A percentile compares a stretch with the other conserved stretches of the same genome.
Conservation (phyloP, 2,797 vertebrate species). For the Taenioides sp. region DNA sequence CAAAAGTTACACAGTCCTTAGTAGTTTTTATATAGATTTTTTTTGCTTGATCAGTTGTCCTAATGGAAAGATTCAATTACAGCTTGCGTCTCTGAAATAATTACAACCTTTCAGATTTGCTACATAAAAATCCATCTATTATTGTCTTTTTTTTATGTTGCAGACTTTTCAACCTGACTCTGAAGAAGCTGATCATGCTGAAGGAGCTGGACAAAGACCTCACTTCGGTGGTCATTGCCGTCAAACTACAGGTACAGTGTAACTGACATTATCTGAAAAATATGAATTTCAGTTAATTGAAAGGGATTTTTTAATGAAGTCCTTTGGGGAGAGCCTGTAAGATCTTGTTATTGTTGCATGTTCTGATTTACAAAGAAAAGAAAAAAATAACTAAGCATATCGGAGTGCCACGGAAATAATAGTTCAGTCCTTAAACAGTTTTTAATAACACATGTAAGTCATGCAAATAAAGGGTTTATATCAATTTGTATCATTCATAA, state of each 20-base stretch:
- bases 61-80: too few species aligned
- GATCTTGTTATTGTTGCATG: neutral
- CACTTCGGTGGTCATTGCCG: conserved; percentile 89
- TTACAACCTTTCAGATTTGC: too few species aligned
- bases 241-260: conserved; percentile 86
- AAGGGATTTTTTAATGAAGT: neutral
- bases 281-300: too few species aligned
- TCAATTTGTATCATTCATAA: neutral
- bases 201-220: conserved; percentile 94
- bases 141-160: conserved; percentile 15
- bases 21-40: too few species aligned
- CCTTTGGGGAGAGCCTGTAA: neutral
- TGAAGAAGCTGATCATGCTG: conserved; percentile 91
- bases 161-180: conserved; percentile 90
- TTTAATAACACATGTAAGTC: neutral
- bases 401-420: too few species aligned
- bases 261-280: too few species aligned
- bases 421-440: too few species aligned
- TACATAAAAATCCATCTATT: too few species aligned
- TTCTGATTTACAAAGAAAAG: neutral
- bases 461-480: neutral
- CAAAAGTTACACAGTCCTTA: too few species aligned
- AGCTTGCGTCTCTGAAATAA: too few species aligned
- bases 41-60: too few species aligned
- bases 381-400: too few species aligned